Conservation (phyloP, 1,140 invertebrate genomes). For the Thaumatotibia leucotreta region DNA sequence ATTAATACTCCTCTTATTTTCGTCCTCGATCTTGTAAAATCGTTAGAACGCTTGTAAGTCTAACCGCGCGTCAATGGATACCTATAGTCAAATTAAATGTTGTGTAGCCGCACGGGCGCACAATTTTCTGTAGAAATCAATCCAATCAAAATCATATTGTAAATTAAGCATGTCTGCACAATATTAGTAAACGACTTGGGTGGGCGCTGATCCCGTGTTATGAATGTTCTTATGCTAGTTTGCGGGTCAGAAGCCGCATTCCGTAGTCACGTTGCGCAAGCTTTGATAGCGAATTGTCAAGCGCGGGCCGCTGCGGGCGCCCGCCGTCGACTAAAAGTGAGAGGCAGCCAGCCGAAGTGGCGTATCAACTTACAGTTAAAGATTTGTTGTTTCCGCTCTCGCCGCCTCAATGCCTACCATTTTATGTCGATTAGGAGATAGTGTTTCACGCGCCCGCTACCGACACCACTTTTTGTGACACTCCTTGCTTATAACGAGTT, state of each 20-base stretch:
- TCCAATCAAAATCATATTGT: conserved; percentile 53
- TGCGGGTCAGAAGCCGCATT: conserved; percentile 53
- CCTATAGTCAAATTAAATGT: neutral
- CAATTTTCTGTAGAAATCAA: conserved; percentile 43
- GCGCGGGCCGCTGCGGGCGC: conserved; percentile 26
- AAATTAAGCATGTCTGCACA: conserved; percentile 35
- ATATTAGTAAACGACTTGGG: conserved; percentile 41
- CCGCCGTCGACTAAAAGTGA: conserved; percentile 52
- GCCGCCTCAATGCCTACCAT: conserved; percentile 71
- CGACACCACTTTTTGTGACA: conserved; percentile 71
- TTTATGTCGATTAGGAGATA: conserved; percentile 73
- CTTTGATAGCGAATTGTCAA: conserved; percentile 53
- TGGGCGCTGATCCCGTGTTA: conserved; percentile 46
- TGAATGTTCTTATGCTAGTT: conserved; percentile 41
- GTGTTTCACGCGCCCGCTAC: conserved; percentile 71
- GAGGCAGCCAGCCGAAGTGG: conserved; percentile 41
- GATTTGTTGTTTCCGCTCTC: conserved; percentile 70
- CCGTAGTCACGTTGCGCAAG: conserved; percentile 37
- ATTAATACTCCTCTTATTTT: conserved; percentile 72
- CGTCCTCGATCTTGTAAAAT: conserved; percentile 58
- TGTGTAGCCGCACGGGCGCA: conserved; percentile 17
- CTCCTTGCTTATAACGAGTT: conserved; percentile 62
- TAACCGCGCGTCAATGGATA: conserved; percentile 15
- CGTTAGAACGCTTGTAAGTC: conserved; percentile 40
- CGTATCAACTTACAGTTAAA: conserved; percentile 58